A percentile compares a stretch with the other conserved stretches of the same genome.
These are phyloP conservation scores for Parauchenoglanis punctatus DNA, from an alignment of 2,797 vertebrate genomes.

Conservation along the genomic window DNA sequence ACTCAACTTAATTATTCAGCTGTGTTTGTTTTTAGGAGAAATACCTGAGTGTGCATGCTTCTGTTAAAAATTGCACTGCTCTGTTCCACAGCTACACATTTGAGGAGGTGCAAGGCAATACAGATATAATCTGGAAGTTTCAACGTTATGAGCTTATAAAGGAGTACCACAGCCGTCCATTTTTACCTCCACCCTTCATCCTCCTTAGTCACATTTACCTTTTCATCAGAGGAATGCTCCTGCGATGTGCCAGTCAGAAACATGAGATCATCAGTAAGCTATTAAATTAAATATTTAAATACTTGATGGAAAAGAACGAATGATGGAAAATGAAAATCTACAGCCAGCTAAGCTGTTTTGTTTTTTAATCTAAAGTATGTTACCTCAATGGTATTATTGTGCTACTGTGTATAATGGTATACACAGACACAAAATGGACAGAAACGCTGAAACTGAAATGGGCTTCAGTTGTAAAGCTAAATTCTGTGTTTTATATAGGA, in stretches of 20 bases:
- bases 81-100: slow-evolving; percentile 87
- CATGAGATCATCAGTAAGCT: slow-evolving; percentile 84
- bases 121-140: slow-evolving; percentile 97
- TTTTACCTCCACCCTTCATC: slow-evolving; percentile 88
- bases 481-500: slow-evolving; percentile 67
- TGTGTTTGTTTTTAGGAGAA: neutral
- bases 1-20: neutral
- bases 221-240: slow-evolving; percentile 73
- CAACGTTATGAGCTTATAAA: slow-evolving; percentile 91
- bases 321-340: neutral
- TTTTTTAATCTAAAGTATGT: neutral
- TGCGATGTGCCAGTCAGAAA: slow-evolving; percentile 57
- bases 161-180: slow-evolving; percentile 88
- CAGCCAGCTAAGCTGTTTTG: neutral
- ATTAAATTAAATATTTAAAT: neutral
- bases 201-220: slow-evolving; percentile 87
- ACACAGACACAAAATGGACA: neutral
- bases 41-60: neutral
- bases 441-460: neutral
- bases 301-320: neutral
- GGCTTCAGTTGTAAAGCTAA: neutral
- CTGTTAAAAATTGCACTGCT: neutral
- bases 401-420: neutral
- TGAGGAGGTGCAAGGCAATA: slow-evolving; percentile 93
- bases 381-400: neutral